These are phyloP conservation scores for Diabrotica undecimpunctata DNA, from an alignment of 1,140 invertebrate species.

Conservation along the genomic window DNA sequence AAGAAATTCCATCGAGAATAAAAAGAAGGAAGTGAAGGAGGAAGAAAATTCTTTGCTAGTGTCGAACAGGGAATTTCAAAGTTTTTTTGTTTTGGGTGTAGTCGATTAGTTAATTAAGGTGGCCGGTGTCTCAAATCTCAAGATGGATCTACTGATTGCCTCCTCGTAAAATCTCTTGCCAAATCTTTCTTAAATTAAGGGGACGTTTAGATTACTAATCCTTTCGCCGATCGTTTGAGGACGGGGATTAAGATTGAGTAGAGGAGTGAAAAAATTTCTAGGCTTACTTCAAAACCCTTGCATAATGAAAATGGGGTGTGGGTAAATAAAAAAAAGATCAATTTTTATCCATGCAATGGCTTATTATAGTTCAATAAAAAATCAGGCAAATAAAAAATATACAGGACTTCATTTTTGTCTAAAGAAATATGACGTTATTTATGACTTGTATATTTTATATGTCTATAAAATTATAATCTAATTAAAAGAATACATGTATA, in stretches of 20 bases:
- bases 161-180: not conserved
- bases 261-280: not conserved
- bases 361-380: too few species aligned
- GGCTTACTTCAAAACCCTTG: too few species aligned
- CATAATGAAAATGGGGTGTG: too few species aligned
- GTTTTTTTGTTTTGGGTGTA: not conserved
- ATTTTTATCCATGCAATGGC: too few species aligned
- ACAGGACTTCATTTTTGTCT: too few species aligned
- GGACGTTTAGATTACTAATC: slow-evolving; percentile 22
- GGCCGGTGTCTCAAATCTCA: slow-evolving; percentile 1
- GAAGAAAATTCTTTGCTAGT: slow-evolving; percentile 1
- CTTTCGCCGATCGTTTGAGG: slow-evolving; percentile 12
- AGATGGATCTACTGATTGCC: slow-evolving; percentile 1
- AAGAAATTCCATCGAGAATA: not conserved
- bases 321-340: too few species aligned
- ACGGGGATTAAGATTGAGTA: not conserved
- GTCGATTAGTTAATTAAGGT: not conserved
- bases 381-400: too few species aligned
- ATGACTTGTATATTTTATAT: too few species aligned
- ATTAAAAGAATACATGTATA: too few species aligned
- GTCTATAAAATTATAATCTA: too few species aligned
- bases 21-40: not conserved
- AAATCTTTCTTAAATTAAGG: not conserved
- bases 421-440: too few species aligned
- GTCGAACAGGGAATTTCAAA: slow-evolving; percentile 2